Conservation (phyloP, 2,797 vertebrate genomes). For the Ceryle rudis region DNA sequence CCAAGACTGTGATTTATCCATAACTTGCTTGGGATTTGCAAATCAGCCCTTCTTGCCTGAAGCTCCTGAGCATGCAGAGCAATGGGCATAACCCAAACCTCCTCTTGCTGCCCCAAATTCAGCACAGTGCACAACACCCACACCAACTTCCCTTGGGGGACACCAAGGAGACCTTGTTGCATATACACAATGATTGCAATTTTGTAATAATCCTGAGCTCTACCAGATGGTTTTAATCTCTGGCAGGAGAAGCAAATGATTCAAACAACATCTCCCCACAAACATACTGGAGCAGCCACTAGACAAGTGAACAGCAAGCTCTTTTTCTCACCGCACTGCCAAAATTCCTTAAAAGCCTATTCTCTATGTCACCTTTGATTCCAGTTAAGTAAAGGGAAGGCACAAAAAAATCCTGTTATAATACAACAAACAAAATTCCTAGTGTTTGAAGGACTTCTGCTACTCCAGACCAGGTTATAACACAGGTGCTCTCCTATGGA, state of each 20-base stretch:
- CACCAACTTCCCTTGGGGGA: fast-evolving
- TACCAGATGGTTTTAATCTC: background rate
- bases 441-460: background rate
- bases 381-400: background rate
- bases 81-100: fast-evolving
- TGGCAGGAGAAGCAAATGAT: background rate
- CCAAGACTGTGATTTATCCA: background rate
- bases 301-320: background rate
- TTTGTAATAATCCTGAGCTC: background rate
- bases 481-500: background rate
- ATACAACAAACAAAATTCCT: background rate
- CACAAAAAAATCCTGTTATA: background rate
- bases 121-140: background rate
- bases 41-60: background rate
- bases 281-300: background rate
- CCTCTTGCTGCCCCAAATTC: background rate
- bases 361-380: background rate
- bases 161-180: background rate
- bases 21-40: background rate
- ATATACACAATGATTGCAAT: fast-evolving
- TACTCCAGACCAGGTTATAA: background rate
- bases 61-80: fast-evolving
- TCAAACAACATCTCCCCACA: background rate
- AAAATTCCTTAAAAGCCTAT: background rate
- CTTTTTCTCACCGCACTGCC: background rate